Evolutionary conservation across 1,140 invertebrate species (phyloP), one percentile per base, ranked within the genome.

Genomic region (Phymastichus coffea): DNA sequence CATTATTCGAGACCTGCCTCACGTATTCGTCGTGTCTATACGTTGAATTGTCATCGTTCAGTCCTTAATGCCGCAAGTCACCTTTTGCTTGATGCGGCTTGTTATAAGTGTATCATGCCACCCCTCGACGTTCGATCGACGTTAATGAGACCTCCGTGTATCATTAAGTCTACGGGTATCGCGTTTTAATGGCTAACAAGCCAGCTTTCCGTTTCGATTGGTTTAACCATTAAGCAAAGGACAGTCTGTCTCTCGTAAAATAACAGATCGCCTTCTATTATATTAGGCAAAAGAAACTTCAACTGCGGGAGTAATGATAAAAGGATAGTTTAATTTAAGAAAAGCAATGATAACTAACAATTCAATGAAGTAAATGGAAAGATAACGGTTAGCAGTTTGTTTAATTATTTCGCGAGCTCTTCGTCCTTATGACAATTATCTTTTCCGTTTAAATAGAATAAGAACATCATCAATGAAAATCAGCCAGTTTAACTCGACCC

Each of bases 321-420:
- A n/a, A n/a, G n/a, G n/a, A n/a, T n/a, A n/a, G n/a, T n/a, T n/a
- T n/a, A n/a, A n/a, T n/a, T n/a, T n/a, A n/a, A 12, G 2, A 2
- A 14, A 28, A 54, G 22, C 30, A 49, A 57, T 46, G 30, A 44
- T 46, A 46, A 46, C 40, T 53, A 12, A 52, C 37, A 53, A 53
- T 35, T 59, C 14, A 3, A 43, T 2, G 33, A 12, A 1, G 30
- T 30, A 52, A 53, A 59, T 52, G 40, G 40, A 53, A 59, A 53
- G 49, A 59, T 59, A 59, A 59, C 40, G 57, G 46, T 51, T 22
- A 25, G n/a, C 10, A 28, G 22, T n/a, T 22, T 26, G 38, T 17
- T n/a, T n/a, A n/a, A n/a, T 51, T 35, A 14, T 33, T 41, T 40
- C 33, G 9, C 26, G n/a, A 1, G 7, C 19, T 14, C 2, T 23